A percentile compares a stretch with the other conserved stretches of the same genome.
Evolutionary conservation across 1,140 invertebrate species (phyloP).

Genomic region (Drosophila pandora): DNA sequence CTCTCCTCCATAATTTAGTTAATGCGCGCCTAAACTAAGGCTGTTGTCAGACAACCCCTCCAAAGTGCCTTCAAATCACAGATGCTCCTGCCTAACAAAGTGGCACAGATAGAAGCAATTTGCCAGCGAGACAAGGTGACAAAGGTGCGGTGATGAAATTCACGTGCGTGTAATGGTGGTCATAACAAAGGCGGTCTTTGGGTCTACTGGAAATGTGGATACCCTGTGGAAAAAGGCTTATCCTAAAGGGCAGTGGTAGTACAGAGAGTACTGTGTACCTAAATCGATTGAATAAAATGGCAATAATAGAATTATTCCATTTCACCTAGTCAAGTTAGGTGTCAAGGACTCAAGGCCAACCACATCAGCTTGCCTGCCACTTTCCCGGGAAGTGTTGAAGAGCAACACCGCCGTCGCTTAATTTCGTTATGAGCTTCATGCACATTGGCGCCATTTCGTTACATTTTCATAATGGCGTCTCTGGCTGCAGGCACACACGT

Average conservation of each 20-base stretch:
- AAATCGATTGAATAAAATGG: too few species aligned
- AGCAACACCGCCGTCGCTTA: slow-evolving; percentile 53
- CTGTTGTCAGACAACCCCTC: neutral
- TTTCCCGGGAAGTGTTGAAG: slow-evolving; percentile 47
- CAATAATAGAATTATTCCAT: too few species aligned
- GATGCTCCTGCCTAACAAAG: slow-evolving; percentile 36
- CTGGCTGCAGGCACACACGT: slow-evolving; percentile 20
- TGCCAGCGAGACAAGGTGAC: slow-evolving; percentile 41
- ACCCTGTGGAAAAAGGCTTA: slow-evolving; percentile 15
- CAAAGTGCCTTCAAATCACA: slow-evolving; percentile 19
- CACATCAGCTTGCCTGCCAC: slow-evolving; percentile 28
- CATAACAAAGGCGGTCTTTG: slow-evolving; percentile 11
- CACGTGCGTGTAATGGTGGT: slow-evolving; percentile 35
- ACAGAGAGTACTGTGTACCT: too few species aligned
- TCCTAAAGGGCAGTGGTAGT: neutral
- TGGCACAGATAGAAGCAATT: slow-evolving; percentile 54
- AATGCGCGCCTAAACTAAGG: slow-evolving; percentile 40
- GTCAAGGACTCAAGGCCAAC: neutral
- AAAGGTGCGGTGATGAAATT: slow-evolving; percentile 21
- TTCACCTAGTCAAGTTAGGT: neutral
- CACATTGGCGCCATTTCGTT: slow-evolving; percentile 79
- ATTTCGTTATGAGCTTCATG: slow-evolving; percentile 73
- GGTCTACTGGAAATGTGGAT: slow-evolving; percentile 1
- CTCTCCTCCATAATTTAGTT: slow-evolving; percentile 46
- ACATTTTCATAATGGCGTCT: slow-evolving; percentile 76